A percentile compares a stretch with the other conserved stretches of the same genome.
Conservation (phyloP, 2,888 invertebrate genomes). For the Arenicola marina region DNA sequence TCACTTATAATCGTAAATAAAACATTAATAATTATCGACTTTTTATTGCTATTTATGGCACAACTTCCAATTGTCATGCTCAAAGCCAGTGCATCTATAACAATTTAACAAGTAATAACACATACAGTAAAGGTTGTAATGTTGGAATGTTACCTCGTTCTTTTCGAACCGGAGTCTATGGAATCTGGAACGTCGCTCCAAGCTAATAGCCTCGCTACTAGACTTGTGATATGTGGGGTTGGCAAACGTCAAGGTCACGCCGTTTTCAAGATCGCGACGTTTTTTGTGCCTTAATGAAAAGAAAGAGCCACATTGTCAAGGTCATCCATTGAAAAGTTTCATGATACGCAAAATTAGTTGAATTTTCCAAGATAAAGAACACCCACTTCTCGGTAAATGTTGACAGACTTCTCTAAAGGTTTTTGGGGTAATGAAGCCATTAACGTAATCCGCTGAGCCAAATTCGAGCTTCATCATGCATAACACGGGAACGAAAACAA, state of each 20-base stretch:
- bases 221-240: constrained; percentile 83
- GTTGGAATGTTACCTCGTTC: constrained; percentile 36
- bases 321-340: too few relatives aligned
- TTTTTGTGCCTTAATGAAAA: constrained; percentile 26
- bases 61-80: too few relatives aligned
- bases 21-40: not conserved
- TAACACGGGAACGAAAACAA: too few relatives aligned
- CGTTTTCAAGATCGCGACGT: constrained; percentile 43
- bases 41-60: not conserved
- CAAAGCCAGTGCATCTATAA: not conserved
- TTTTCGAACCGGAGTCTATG: constrained; percentile 48
- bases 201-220: constrained; percentile 63
- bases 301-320: not conserved
- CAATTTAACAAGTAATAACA: not conserved
- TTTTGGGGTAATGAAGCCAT: too few relatives aligned
- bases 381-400: too few relatives aligned
- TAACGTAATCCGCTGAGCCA: too few relatives aligned
- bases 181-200: constrained; percentile 32
- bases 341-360: too few relatives aligned
- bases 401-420: too few relatives aligned
- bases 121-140: not conserved
- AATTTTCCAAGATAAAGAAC: too few relatives aligned
- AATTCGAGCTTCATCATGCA: too few relatives aligned
- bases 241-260: constrained; percentile 80
- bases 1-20: too few relatives aligned